A percentile compares a stretch with the other conserved stretches of the same genome.
phyloP scores from a whole-genome alignment of 2,888 invertebrate species.

The Trilocha varians region DNA sequence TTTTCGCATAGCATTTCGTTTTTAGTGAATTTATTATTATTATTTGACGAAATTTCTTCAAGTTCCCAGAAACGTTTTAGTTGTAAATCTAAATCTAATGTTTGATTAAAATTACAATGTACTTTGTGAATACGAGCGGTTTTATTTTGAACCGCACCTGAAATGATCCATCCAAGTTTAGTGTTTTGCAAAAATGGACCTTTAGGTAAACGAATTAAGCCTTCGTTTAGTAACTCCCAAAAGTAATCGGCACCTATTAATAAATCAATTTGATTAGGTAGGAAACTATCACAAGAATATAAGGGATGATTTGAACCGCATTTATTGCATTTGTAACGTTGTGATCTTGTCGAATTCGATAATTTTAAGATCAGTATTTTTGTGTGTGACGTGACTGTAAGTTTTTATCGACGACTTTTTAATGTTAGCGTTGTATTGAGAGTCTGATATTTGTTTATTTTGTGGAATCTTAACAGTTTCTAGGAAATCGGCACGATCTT shows the following conservation, averaged over 20 bases:
- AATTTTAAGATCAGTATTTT: neutral
- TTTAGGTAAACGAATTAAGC: neutral
- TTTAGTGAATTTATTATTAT: too few species aligned
- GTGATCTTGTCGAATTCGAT: conserved; percentile 1
- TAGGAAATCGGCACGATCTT: conserved; percentile 6
- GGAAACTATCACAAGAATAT: conserved; percentile 6
- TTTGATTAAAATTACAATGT: too few species aligned
- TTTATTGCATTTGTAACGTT: too few species aligned
- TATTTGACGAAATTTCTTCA: too few species aligned
- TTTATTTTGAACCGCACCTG: too few species aligned
- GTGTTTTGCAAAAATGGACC: neutral
- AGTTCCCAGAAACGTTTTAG: too few species aligned
- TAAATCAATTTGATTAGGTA: too few species aligned
- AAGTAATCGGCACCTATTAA: too few species aligned
- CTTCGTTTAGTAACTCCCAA: neutral
- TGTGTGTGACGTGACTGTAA: neutral
- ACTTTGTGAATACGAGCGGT: too few species aligned
- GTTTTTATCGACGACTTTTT: conserved; percentile 2
- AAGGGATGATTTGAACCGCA: conserved; percentile 4
- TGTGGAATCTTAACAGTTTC: conserved; percentile 6
- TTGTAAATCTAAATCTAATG: too few species aligned
- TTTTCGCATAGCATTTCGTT: too few species aligned
- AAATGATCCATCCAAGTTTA: too few species aligned
- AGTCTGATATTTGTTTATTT: neutral
- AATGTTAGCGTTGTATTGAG: neutral